Conservation (phyloP, 23 tunicate species). For the Phallusia fumigata region DNA sequence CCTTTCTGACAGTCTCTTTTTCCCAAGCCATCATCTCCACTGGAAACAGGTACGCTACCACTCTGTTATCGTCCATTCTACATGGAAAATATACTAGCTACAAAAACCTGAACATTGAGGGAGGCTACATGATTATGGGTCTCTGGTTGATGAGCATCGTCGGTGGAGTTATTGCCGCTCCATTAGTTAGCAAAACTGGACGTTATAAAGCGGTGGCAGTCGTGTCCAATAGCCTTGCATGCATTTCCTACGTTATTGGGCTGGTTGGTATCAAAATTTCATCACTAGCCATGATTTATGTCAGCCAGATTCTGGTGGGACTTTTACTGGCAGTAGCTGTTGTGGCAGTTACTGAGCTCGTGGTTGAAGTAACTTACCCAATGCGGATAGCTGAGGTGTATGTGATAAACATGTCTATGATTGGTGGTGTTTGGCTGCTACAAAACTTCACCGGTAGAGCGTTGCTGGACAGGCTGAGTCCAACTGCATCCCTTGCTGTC, state of each 20-base stretch:
- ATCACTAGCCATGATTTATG: background rate
- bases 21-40: background rate
- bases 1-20: background rate
- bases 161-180: background rate
- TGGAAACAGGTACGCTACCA: background rate
- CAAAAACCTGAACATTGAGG: background rate
- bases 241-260: background rate
- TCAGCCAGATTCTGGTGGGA: background rate
- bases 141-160: slow-evolving; percentile 4
- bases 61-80: slow-evolving; percentile 14
- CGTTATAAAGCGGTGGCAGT: background rate
- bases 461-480: background rate
- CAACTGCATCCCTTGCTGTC: background rate
- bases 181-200: background rate
- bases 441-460: background rate
- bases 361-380: background rate
- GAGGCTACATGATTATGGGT: background rate
- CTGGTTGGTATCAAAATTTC: background rate
- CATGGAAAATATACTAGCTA: background rate
- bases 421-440: background rate
- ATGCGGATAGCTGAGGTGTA: background rate
- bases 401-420: background rate
- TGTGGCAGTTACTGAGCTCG: background rate
- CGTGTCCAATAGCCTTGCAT: background rate
- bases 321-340: background rate